Evolutionary conservation across 2,113 vertebrate genomes (phyloP), one percentile per base, ranked within the genome.

Genomic region (Nerophis lumbriciformis): DNA sequence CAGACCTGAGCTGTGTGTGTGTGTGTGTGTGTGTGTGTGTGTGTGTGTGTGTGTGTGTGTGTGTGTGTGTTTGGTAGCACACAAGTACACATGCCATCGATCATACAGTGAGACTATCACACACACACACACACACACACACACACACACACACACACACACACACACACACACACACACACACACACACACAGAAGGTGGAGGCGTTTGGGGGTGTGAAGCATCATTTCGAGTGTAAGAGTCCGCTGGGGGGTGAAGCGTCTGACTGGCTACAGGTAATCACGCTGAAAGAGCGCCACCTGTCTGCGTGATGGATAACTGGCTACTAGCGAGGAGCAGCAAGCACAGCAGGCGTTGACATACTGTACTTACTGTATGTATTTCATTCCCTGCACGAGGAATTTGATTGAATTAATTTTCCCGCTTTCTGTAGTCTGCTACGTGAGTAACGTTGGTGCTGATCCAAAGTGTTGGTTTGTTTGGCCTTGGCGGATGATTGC

Each of bases 21-120:
- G 54, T 53, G 28, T 53, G 66, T 60, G 64, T 49, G 65, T 68
- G 36, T 38, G 71, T 73, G 52, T 70, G 65, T 61, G 9, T 53
- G 19, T 6, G 28, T 54, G 60, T 51, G 64, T 56, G 62, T 53
- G 54, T 53, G 28, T 53, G 66, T 60, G 69, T 44, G 44, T 56
- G 37, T 38, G 63, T 66, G 36, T 63, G 69, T 39, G 42, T 73
- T 53, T 71, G 65, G 73, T 66, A 76, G 77, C 83, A 75, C 81
- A 80, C 83, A 85, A 79, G 84, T 86, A 78, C 76, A 73, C 77
- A 78, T 79, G 74, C 79, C 84, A 88, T 86, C 78, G 74, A 88
- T 88, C 86, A 86, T 76, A 70, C 69, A 28, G 70, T 6, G 78
- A 48, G 61, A 72, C 79, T 80, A 75, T 85, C 76, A 85, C 59